These are phyloP conservation scores for Tauraco erythrolophus DNA, from an alignment of 2,113 vertebrate species.

Conservation along the genomic window DNA sequence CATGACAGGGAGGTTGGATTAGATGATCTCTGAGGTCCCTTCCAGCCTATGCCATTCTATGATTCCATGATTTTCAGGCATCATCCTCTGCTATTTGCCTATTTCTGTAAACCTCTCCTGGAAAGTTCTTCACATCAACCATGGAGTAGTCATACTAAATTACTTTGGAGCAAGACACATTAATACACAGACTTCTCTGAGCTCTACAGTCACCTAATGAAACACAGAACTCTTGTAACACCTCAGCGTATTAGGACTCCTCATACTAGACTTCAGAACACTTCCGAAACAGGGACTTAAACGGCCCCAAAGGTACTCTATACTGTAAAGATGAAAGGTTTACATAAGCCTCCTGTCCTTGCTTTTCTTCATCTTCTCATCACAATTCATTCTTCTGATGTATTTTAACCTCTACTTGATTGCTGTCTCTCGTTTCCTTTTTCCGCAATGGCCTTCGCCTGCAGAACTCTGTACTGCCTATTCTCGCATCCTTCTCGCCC, in stretches of 20 bases:
- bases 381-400: not conserved
- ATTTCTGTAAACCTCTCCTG: not conserved
- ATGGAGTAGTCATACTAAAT: accelerated
- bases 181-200: not conserved
- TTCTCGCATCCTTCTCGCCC: not conserved
- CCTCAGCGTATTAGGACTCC: accelerated
- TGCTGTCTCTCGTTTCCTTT: too few relatives aligned
- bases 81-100: not conserved
- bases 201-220: not conserved
- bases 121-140: not conserved
- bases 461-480: not conserved
- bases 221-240: accelerated
- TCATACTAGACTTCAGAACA: not conserved
- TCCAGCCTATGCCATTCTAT: too few relatives aligned
- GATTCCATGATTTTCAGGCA: not conserved
- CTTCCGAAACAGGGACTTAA: not conserved
- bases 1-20: too few relatives aligned
- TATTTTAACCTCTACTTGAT: not conserved
- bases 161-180: accelerated
- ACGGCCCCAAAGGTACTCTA: accelerated
- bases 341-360: not conserved
- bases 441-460: accelerated
- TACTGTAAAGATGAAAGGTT: accelerated
- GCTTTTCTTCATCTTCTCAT: not conserved
- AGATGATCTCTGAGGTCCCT: too few relatives aligned